A percentile compares a stretch with the other conserved stretches of the same genome.
Evolutionary conservation across 2,113 vertebrate species (phyloP).

Genomic region (Conger conger): DNA sequence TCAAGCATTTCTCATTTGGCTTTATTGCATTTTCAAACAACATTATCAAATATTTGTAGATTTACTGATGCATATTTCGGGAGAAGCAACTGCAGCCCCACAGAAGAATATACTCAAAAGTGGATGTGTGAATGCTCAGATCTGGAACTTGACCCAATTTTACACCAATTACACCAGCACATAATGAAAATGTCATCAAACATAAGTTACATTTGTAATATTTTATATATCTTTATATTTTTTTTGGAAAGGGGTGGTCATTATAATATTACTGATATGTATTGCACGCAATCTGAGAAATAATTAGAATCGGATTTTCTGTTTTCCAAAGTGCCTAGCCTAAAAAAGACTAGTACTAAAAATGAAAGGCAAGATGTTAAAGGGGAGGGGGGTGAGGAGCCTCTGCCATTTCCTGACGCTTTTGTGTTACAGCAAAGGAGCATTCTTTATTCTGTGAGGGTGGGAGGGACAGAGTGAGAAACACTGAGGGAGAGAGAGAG

Average conservation of each 20-base stretch:
- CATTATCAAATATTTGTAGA: not conserved
- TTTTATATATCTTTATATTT: not conserved
- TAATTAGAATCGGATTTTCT: not conserved
- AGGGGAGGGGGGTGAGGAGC: not conserved
- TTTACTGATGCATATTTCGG: not conserved
- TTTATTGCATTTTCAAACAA: not conserved
- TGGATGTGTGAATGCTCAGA: not conserved
- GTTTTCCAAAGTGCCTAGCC: not conserved
- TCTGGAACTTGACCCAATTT: not conserved
- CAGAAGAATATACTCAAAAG: not conserved
- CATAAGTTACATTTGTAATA: not conserved
- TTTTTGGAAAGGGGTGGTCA: not conserved
- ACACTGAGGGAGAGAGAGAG: constrained; percentile 46
- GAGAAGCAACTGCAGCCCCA: not conserved
- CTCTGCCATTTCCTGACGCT: constrained; percentile 46
- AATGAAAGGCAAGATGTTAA: not conserved
- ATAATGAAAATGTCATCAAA: not conserved
- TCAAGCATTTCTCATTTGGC: not conserved
- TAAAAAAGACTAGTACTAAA: not conserved
- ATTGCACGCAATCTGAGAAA: not conserved
- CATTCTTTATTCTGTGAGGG: constrained; percentile 77
- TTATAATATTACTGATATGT: not conserved
- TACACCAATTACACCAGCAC: not conserved
- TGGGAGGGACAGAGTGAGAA: constrained; percentile 69
- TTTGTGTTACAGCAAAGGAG: constrained; percentile 66